These are phyloP conservation scores for Argyresthia goedartella DNA, from an alignment of 2,888 invertebrate species.

Conservation along the genomic window DNA sequence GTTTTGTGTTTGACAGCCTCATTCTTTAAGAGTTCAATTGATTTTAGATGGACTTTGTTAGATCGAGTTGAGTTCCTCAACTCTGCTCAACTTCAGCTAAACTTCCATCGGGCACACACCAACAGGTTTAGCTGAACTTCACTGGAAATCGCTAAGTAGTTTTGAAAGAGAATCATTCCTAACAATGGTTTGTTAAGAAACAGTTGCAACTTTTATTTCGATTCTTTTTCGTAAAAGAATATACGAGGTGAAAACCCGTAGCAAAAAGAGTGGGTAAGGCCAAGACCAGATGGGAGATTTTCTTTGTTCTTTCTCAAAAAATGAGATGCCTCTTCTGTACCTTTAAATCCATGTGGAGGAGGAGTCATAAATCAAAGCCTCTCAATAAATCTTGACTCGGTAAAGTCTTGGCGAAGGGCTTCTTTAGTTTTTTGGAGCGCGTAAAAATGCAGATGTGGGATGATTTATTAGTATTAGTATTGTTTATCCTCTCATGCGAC, in stretches of 20 bases:
- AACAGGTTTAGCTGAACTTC: slow-evolving; percentile 25
- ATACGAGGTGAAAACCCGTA: background rate
- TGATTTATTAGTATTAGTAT: background rate
- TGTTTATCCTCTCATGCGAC: too few species aligned
- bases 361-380: slow-evolving; percentile 59
- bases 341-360: slow-evolving; percentile 54
- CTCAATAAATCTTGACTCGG: slow-evolving; percentile 58
- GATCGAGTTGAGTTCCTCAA: slow-evolving; percentile 45
- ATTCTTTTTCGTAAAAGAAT: too few species aligned
- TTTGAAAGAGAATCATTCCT: slow-evolving; percentile 48
- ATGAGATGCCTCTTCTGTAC: slow-evolving; percentile 52
- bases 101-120: slow-evolving; percentile 42
- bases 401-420: slow-evolving; percentile 41
- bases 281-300: slow-evolving; percentile 28
- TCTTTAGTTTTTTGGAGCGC: slow-evolving; percentile 8
- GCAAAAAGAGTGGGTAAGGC: background rate
- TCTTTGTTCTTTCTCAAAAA: slow-evolving; percentile 46
- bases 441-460: background rate
- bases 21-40: slow-evolving; percentile 53
- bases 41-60: slow-evolving; percentile 25
- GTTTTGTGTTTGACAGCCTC: slow-evolving; percentile 36
- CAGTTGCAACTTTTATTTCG: background rate
- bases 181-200: slow-evolving; percentile 20
- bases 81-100: slow-evolving; percentile 42
- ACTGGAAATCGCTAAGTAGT: slow-evolving; percentile 25